Percentiles rank a stretch among this genome's conserved stretches.
phyloP scores from a whole-genome alignment of 2,113 vertebrate species.

The Chamaetylas fuelleborni region DNA sequence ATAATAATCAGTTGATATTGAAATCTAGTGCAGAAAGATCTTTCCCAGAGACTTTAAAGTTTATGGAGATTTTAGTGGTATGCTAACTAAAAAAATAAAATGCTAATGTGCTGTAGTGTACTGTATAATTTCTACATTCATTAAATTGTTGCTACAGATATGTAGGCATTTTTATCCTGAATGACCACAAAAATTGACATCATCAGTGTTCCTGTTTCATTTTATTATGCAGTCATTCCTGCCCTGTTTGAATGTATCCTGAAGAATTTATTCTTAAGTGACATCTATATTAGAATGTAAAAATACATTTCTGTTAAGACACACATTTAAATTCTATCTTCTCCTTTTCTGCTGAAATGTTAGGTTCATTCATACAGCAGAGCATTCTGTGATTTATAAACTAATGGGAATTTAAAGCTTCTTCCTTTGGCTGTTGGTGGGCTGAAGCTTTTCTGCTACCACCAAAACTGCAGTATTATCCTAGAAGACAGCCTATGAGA shows the following conservation, averaged over 20 bases:
- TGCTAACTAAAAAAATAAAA: not conserved
- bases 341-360: not conserved
- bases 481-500: not conserved
- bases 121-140: not conserved
- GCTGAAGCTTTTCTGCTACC: not conserved
- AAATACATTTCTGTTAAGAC: not conserved
- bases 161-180: not conserved
- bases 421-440: not conserved
- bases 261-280: not conserved
- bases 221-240: not conserved
- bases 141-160: not conserved
- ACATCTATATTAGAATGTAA: not conserved
- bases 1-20: not conserved
- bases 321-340: not conserved
- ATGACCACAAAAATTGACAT: not conserved
- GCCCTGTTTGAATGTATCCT: not conserved
- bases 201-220: not conserved
- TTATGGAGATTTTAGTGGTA: not conserved
- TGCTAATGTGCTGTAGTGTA: not conserved
- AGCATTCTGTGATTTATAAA: fast-evolving
- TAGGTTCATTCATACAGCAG: not conserved
- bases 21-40: not conserved
- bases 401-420: not conserved
- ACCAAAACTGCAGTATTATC: not conserved
- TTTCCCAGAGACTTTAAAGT: not conserved